Evolutionary conservation across 2,113 vertebrate species (phyloP), one percentile per base, ranked within the genome.

Genomic region (Chinchilla lanigera): DNA sequence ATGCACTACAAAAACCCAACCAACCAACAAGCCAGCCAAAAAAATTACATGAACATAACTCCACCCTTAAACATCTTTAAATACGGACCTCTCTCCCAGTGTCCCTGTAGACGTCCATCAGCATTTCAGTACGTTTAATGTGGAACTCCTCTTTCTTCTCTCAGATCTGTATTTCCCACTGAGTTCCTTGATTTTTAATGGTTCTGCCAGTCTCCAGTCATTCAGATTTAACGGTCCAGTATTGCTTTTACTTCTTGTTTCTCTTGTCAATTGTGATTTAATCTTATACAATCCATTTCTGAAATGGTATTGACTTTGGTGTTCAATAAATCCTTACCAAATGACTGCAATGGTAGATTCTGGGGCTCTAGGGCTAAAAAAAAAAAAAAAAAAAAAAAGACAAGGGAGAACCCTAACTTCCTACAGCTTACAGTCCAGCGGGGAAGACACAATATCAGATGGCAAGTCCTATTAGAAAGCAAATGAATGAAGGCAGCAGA

Each of bases 241-340:
- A 60, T 56, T 52, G 17, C 28, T 91, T 96, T 96, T 84, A 73
- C 9, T 84, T 47, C 20, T 92, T 84, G 73, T 80, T 92, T 90
- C 71, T 97, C 30, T 84, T 67, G 80, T 93, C 5, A 80, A n/a
- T 16, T 73, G 10, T 26, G 61, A 26, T 80, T 38, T n/a, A n/a
- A 26, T 89, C 20, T 54, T 84, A 30, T 20, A 75, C 4, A 82
- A 92, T 24, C 9, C n/a, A 52, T 38, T 50, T 87, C 84, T 80
- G 52, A 24, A 88, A 90, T 58, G 44, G 50, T 61, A 83, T 1
- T 90, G 11, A 73, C 73, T 90, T 78, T 58, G 11, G 69, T 86
- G 78, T 56, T 61, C 26, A 73, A 12, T 78, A 35, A 58, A 50
- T 52, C 71, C 33, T 26, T 50, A 47, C 0, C 24, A 30, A 82